Conservation (phyloP, 2,888 invertebrate genomes). For the Nymphalis polychloros region DNA sequence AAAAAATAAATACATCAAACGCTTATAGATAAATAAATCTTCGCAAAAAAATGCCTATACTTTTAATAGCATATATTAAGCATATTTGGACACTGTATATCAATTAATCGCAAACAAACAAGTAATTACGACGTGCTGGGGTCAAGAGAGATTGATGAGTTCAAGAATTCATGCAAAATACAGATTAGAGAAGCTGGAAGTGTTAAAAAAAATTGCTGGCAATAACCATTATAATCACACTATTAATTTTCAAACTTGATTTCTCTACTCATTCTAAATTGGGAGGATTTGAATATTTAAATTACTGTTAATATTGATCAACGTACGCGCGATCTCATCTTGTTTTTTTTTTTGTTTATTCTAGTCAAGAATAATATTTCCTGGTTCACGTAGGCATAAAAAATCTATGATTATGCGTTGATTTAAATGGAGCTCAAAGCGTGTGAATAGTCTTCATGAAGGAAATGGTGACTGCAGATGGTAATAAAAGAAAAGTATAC, state of each 20-base stretch:
- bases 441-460: constrained; percentile 69
- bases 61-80: constrained; percentile 7
- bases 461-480: constrained; percentile 51
- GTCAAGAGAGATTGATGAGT: constrained; percentile 63
- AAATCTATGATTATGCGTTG: constrained; percentile 54
- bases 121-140: constrained; percentile 54
- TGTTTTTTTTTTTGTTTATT: constrained; percentile 24
- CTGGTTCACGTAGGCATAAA: constrained; percentile 59
- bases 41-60: neutral
- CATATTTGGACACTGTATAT: constrained; percentile 42
- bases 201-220: constrained; percentile 39
- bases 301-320: constrained; percentile 27
- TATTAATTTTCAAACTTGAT: constrained; percentile 35
- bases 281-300: constrained; percentile 27
- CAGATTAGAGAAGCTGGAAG: constrained; percentile 39
- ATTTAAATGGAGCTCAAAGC: constrained; percentile 61
- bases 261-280: constrained; percentile 22
- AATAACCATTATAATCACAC: constrained; percentile 35
- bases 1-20: too few relatives aligned
- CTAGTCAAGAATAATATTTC: constrained; percentile 47
- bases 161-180: constrained; percentile 49
- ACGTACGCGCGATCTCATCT: constrained; percentile 22
- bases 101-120: constrained; percentile 62
- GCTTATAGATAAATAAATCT: too few relatives aligned
- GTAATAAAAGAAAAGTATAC: constrained; percentile 49